phyloP scores from a whole-genome alignment of 2,113 vertebrate species.

The Lontra canadensis region DNA sequence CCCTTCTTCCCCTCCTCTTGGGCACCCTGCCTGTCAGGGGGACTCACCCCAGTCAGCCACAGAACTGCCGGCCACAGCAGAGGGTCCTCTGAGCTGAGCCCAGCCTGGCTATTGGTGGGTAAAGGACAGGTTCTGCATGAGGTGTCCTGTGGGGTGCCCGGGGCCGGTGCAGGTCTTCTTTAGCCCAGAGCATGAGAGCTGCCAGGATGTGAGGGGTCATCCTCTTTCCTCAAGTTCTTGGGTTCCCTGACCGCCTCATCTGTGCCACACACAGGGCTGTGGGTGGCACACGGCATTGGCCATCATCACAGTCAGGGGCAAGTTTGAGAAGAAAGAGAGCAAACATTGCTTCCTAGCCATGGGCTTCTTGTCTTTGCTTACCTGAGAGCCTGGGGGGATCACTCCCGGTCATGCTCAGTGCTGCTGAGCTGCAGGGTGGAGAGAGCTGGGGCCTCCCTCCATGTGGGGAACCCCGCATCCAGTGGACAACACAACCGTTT shows the following conservation, averaged over 20 bases:
- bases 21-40: too few species aligned
- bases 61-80: background rate
- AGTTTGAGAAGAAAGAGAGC: background rate
- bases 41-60: background rate
- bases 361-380: background rate
- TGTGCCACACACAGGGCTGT: background rate
- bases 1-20: too few species aligned
- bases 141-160: background rate
- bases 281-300: background rate
- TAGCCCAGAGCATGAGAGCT: background rate
- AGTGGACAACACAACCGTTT: rapidly evolving
- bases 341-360: background rate
- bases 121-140: background rate
- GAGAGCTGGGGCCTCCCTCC: background rate
- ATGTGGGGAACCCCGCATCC: rapidly evolving
- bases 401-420: too few species aligned
- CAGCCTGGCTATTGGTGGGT: too few species aligned
- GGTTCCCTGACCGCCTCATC: background rate
- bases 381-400: background rate
- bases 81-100: too few species aligned
- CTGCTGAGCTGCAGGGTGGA: background rate
- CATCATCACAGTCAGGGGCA: background rate
- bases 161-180: background rate
- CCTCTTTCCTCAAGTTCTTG: background rate
- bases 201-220: too few species aligned